Conservation (phyloP, 2,113 vertebrate genomes). For the Nibea coibor region DNA sequence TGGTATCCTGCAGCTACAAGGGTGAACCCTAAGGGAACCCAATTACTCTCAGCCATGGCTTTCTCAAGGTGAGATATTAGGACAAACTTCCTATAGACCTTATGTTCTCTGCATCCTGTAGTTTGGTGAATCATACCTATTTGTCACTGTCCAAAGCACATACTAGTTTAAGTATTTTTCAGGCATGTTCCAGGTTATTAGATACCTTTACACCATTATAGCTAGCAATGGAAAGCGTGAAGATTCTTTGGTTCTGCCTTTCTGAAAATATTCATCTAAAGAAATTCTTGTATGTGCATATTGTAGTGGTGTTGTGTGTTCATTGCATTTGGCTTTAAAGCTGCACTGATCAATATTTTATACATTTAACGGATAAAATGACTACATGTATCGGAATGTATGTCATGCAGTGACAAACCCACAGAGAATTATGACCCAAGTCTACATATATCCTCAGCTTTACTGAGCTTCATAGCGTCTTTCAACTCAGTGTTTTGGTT, state of each 20-base stretch:
- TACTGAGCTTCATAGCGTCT: background rate
- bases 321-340: background rate
- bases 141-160: background rate
- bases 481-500: background rate
- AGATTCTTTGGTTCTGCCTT: background rate
- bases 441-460: background rate
- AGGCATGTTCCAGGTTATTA: background rate
- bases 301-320: background rate
- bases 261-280: background rate
- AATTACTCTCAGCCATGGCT: slow-evolving; percentile 6
- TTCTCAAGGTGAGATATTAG: slow-evolving; percentile 29
- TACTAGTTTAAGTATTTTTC: background rate
- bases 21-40: background rate
- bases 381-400: too few species aligned
- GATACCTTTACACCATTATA: background rate
- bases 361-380: background rate
- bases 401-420: background rate
- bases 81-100: background rate
- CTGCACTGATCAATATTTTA: background rate
- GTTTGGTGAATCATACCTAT: background rate
- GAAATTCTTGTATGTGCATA: background rate
- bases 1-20: slow-evolving; percentile 1
- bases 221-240: background rate
- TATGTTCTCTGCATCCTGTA: background rate
- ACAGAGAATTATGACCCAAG: background rate